A percentile compares a stretch with the other conserved stretches of the same genome.
These are phyloP conservation scores for Lydus trimaculatus DNA, from an alignment of 2,888 invertebrate genomes.

Conservation along the genomic window DNA sequence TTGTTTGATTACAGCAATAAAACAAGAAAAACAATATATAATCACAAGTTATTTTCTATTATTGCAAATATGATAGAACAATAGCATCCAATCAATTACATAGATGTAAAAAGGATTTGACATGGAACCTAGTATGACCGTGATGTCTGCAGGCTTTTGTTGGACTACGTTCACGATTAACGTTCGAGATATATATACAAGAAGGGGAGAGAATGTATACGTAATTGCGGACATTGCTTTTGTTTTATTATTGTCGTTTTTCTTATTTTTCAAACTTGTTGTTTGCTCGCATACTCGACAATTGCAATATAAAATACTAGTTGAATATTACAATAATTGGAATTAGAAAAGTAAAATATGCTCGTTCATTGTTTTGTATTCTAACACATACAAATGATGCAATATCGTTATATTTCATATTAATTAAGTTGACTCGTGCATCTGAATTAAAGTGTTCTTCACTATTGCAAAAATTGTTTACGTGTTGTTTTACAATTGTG, in stretches of 20 bases:
- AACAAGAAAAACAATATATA: not conserved
- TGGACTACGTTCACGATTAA: slow-evolving; percentile 21
- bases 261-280: not conserved
- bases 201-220: not conserved
- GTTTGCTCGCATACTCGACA: not conserved
- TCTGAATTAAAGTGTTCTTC: slow-evolving; percentile 22
- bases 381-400: not conserved
- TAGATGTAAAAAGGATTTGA: slow-evolving; percentile 35
- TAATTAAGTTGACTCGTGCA: not conserved
- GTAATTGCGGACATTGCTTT: slow-evolving; percentile 6
- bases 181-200: slow-evolving; percentile 25
- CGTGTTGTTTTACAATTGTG: not conserved
- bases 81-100: slow-evolving; percentile 24
- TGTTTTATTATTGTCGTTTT: not conserved
- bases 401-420: not conserved
- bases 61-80: slow-evolving; percentile 6
- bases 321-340: not conserved
- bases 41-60: slow-evolving; percentile 7
- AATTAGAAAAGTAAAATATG: not conserved
- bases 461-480: not conserved
- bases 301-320: not conserved
- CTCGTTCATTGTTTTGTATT: not conserved
- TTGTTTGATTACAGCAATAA: not conserved
- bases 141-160: slow-evolving; percentile 33
- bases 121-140: slow-evolving; percentile 27